Percentiles rank a stretch among this genome's conserved stretches.
These are phyloP conservation scores for Apostichopus japonicus DNA, from an alignment of 35 echinoderm and acorn worm species.

Conservation along the genomic window DNA sequence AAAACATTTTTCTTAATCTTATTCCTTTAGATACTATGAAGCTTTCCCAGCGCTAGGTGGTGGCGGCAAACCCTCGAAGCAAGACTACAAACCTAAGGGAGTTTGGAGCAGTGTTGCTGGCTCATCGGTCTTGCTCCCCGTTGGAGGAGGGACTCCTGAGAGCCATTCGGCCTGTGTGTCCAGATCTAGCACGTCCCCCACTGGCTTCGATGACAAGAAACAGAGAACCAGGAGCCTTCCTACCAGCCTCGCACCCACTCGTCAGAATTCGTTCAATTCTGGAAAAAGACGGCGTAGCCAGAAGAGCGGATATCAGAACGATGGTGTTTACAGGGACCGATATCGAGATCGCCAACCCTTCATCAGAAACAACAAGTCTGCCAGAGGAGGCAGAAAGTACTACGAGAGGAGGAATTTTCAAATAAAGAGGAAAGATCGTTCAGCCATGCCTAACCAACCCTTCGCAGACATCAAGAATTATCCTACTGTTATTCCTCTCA, in stretches of 20 bases:
- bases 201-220: slow-evolving; percentile 58
- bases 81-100: slow-evolving; percentile 43
- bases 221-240: slow-evolving; percentile 86
- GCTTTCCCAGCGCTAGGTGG: slow-evolving; percentile 93
- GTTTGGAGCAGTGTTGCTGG: slow-evolving; percentile 37
- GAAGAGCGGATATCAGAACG: not conserved
- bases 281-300: slow-evolving; percentile 5
- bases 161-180: slow-evolving; percentile 84
- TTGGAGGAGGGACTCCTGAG: slow-evolving; percentile 17
- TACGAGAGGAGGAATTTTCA: slow-evolving; percentile 9
- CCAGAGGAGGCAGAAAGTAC: slow-evolving; percentile 17
- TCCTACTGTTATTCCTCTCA: not conserved
- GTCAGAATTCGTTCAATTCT: slow-evolving; percentile 54
- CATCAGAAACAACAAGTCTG: not conserved
- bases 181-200: slow-evolving; percentile 76
- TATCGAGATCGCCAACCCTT: slow-evolving; percentile 4
- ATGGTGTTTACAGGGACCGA: not conserved
- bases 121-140: slow-evolving; percentile 16
- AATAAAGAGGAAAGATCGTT: slow-evolving; percentile 2
- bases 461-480: not conserved
- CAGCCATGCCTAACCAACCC: not conserved
- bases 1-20: not conserved
- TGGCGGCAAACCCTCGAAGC: slow-evolving; percentile 23
- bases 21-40: slow-evolving; percentile 86
- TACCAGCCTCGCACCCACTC: slow-evolving; percentile 64